Conservation (phyloP, 2,888 invertebrate species). For the Cacoxenus indagator region DNA sequence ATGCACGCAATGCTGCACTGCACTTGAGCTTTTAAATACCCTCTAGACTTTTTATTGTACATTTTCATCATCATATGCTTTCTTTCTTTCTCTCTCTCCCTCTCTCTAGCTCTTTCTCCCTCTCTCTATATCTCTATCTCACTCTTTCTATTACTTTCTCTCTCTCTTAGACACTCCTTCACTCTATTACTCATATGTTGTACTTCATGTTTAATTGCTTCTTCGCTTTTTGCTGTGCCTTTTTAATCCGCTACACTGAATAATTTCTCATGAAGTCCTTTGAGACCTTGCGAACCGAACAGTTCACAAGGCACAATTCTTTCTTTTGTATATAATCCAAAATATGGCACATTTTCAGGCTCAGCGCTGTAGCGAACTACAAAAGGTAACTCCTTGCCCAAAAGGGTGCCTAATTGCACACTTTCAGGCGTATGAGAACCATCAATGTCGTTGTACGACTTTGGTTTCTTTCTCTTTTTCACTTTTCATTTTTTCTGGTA, state of each 20-base stretch:
- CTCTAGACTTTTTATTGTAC: constrained; percentile 52
- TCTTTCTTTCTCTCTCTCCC: no score
- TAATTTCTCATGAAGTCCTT: constrained; percentile 31
- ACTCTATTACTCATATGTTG: background rate
- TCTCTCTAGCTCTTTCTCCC: no score
- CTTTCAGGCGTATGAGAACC: no score
- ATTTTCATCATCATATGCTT: no score
- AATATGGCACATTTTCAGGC: background rate
- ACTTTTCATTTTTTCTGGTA: no score
- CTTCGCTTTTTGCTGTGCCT: constrained; percentile 38
- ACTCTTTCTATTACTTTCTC: no score
- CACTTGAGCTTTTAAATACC: background rate
- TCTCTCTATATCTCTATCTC: no score
- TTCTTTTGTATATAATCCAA: background rate
- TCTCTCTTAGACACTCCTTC: no score
- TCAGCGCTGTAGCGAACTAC: constrained; percentile 31
- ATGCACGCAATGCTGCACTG: background rate
- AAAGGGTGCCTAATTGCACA: constrained; percentile 63
- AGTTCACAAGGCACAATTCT: background rate
- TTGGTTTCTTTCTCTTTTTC: no score
- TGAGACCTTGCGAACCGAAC: background rate
- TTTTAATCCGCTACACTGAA: constrained; percentile 9
- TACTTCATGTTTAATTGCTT: constrained; percentile 52
- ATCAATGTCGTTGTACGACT: no score
- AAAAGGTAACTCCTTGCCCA: constrained; percentile 57